Conservation (phyloP, 2,113 vertebrate species). For the Paedocypris sp. region DNA sequence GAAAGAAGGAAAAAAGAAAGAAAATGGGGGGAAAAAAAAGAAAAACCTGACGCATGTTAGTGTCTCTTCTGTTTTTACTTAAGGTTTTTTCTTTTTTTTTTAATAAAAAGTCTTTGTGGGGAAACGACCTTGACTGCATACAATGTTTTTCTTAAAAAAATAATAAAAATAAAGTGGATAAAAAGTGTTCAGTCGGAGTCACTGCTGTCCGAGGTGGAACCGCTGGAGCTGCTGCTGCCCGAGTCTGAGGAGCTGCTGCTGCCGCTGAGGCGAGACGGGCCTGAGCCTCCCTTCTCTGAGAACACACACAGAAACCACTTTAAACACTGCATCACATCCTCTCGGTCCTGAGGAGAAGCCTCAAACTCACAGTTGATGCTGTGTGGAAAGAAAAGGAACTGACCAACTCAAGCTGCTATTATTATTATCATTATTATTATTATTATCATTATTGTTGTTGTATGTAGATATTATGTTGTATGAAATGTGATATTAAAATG, state of each 20-base stretch:
- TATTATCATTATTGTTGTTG: no score
- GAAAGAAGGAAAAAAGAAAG: no score
- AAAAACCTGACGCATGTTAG: constrained; percentile 27
- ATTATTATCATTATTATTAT: no score
- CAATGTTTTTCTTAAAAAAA: constrained; percentile 10
- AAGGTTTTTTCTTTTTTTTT: constrained; percentile 11
- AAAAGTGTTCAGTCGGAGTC: constrained; percentile 59
- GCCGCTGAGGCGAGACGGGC: constrained; percentile 62
- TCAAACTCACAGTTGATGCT: no score
- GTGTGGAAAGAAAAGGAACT: no score
- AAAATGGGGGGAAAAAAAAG: constrained; percentile 9
- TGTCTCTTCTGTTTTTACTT: no score
- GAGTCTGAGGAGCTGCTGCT: constrained; percentile 78
- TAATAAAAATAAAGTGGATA: constrained; percentile 11
- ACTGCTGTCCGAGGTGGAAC: constrained; percentile 80
- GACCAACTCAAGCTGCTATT: no score
- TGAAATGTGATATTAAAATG: no score
- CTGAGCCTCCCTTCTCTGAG: constrained; percentile 64
- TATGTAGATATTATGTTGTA: no score
- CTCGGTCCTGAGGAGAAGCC: no score
- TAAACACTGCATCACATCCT: no score
- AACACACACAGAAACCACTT: background rate
- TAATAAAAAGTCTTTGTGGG: constrained; percentile 35
- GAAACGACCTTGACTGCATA: constrained; percentile 36
- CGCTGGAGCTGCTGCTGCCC: constrained; percentile 70